Base-by-base conservation (phyloP, 2,797 vertebrate species). In the Sylvia borin region DNA sequence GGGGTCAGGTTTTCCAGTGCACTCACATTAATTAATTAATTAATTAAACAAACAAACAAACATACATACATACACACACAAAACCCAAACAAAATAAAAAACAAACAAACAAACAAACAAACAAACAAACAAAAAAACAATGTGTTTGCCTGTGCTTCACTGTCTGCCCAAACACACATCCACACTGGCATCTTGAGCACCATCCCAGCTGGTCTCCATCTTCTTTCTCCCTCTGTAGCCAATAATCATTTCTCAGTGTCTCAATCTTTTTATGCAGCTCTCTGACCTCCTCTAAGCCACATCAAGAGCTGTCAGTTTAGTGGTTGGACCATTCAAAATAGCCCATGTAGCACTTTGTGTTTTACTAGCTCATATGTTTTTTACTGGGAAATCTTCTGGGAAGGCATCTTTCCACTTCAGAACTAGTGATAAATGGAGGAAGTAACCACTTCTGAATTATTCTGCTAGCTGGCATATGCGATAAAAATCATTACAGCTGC, bases 111-210 rank as follows among this genome's bases (percentile, higher is more conserved):
- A 24, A 21, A 19, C 8, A 26, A 61, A 50, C 6, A 32, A 48
- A 7, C 4, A 9, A 31, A 32, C 6, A 13, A 24, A 5, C 2
- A 3, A 25, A 5, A 36, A 36, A 8, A 8, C 36, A 36, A 36
- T 36, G 36, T 36, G 36, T 51, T 89, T 85, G 11, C 8, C 48
- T 53, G 14, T 50, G 21, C 10, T 93, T 90, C 21, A 25, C 27
- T 62, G 1, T 7, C 19, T 66, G 20, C 10, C 45, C 58, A 82
- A 80, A 66, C 21, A 71, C 12, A 13, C 17, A 40, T 50, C 21
- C 36, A 64, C 10, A 10, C 0, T 11, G 18, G 13, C 32, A 67
- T 47, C 14, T 16, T 92, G 34, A 82, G 16, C 65, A 47, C 1
- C 1, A 38, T 25, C 38, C 24, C 40, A 60, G 8, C 4, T 77